Evolutionary conservation across 1,140 invertebrate genomes (phyloP).

Genomic region (Heliothis subflexa): DNA sequence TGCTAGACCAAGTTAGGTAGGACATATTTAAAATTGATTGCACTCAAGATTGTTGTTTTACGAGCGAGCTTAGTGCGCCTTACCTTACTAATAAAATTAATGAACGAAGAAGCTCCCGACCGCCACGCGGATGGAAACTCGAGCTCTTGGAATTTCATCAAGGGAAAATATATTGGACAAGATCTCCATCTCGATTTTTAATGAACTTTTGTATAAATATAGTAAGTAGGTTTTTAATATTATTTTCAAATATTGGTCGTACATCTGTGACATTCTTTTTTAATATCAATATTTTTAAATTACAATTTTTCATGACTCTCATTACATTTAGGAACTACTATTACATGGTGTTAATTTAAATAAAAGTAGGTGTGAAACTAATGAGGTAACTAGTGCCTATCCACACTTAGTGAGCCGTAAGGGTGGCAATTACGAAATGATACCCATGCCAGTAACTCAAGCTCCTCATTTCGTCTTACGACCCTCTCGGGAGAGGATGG

Average conservation of each 20-base stretch:
- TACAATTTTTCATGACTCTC: too few species aligned
- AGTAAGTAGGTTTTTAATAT: neutral
- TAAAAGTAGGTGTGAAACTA: too few species aligned
- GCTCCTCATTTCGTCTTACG: neutral
- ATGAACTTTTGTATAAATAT: neutral
- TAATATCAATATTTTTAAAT: neutral
- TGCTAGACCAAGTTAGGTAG: neutral
- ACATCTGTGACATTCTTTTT: neutral
- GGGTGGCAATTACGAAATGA: neutral
- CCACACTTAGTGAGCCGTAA: neutral
- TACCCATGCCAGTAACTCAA: neutral
- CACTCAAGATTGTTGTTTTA: constrained; percentile 37
- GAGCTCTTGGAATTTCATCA: constrained; percentile 32
- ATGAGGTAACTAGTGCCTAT: neutral
- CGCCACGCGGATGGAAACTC: constrained; percentile 13
- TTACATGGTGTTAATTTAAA: too few species aligned
- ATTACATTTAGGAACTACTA: too few species aligned
- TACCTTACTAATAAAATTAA: constrained; percentile 44
- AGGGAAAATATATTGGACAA: constrained; percentile 25
- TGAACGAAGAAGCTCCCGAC: constrained; percentile 28
- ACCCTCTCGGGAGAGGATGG: neutral
- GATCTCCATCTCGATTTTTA: neutral
- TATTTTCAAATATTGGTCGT: neutral
- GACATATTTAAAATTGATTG: constrained; percentile 42
- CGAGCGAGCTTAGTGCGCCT: constrained; percentile 29